Evolutionary conservation across 2,888 invertebrate species (phyloP).

Genomic region (Macaria notata): DNA sequence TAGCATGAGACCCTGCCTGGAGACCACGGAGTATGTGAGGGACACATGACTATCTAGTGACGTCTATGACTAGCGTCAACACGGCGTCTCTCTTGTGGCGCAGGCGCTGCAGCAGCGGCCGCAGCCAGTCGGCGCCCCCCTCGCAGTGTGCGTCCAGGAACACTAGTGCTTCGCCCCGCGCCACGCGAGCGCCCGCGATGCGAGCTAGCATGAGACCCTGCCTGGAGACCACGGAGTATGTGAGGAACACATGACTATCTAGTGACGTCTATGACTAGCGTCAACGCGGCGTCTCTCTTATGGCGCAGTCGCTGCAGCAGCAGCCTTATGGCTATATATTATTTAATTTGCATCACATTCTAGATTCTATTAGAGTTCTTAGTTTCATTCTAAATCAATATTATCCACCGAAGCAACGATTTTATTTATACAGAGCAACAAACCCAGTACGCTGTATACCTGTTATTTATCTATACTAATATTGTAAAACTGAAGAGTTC

Average conservation of each 20-base stretch:
- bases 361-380: too few relatives aligned
- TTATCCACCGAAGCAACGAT: too few relatives aligned
- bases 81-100: constrained; percentile 87
- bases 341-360: too few relatives aligned
- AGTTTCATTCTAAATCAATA: too few relatives aligned
- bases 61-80: constrained; percentile 96
- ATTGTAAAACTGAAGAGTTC: too few relatives aligned
- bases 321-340: too few relatives aligned
- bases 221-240: constrained; percentile 51
- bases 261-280: constrained; percentile 96
- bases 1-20: constrained; percentile 91
- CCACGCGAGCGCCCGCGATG: constrained; percentile 90
- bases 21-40: neutral
- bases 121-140: constrained; percentile 89
- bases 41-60: constrained; percentile 57
- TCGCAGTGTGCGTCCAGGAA: constrained; percentile 98
- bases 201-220: constrained; percentile 95
- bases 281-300: constrained; percentile 90
- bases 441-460: too few relatives aligned
- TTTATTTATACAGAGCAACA: too few relatives aligned
- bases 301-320: constrained; percentile 85
- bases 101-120: constrained; percentile 91
- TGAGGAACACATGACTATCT: too few relatives aligned
- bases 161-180: constrained; percentile 90
- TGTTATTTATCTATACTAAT: too few relatives aligned